Conservation (phyloP, 2,113 vertebrate genomes). For the Sinocyclocheilus anophthalmus region DNA sequence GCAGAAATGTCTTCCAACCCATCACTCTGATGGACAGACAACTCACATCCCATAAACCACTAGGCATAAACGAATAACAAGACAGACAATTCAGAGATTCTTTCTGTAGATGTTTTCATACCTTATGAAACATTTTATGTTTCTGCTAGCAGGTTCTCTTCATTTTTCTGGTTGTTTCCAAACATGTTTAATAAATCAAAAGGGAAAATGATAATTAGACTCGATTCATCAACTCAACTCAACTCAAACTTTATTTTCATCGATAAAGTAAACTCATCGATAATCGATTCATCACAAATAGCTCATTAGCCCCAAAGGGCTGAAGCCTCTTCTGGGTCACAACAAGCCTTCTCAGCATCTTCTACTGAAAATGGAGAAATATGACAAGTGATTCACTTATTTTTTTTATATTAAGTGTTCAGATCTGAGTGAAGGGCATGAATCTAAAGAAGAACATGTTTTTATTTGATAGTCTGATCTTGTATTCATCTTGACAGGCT, state of each 20-base stretch:
- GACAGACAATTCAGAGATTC: background rate
- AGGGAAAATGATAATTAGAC: background rate
- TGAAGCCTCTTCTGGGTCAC: background rate
- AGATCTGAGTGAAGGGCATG: background rate
- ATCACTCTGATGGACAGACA: slow-evolving; percentile 6
- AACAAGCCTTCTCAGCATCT: background rate
- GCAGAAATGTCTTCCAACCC: background rate
- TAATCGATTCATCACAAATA: background rate
- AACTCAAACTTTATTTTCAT: too few species aligned
- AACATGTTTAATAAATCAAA: slow-evolving; percentile 5
- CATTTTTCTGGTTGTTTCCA: background rate
- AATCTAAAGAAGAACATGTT: background rate
- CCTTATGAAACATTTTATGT: background rate
- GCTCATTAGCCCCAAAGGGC: background rate
- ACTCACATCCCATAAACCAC: slow-evolving; percentile 5
- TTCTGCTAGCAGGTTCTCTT: background rate
- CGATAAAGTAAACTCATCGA: too few species aligned
- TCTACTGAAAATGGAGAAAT: background rate
- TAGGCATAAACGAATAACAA: background rate
- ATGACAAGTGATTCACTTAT: background rate
- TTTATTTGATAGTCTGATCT: background rate
- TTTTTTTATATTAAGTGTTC: background rate
- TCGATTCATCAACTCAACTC: too few species aligned
- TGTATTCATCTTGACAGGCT: background rate
- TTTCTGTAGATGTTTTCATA: background rate